Percentiles rank a stretch among this genome's conserved stretches.
These are phyloP conservation scores for Leptinotarsa lineolata DNA, from an alignment of 1,140 invertebrate genomes.

Conservation along the genomic window DNA sequence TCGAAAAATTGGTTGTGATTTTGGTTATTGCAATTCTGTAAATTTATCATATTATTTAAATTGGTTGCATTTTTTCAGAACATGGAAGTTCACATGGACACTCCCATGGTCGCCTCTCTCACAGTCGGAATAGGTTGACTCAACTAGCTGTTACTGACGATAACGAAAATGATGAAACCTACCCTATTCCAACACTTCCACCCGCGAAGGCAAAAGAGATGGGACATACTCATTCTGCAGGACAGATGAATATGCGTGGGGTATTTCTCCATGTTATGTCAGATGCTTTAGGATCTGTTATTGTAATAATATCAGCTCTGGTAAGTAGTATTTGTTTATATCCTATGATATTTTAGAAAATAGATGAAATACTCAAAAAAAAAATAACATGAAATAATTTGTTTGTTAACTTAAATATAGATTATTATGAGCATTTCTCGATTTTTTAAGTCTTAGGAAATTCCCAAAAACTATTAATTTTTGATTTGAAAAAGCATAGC, in stretches of 20 bases:
- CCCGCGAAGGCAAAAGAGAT: conserved; percentile 51
- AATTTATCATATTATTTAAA: conserved; percentile 13
- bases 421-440: too few species aligned
- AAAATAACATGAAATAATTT: too few species aligned
- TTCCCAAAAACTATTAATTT: too few species aligned
- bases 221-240: conserved; percentile 64
- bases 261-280: conserved; percentile 97
- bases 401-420: too few species aligned
- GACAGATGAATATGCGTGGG: conserved; percentile 95
- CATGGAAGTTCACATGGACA: conserved; percentile 76
- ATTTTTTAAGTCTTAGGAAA: too few species aligned
- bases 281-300: conserved; percentile 94
- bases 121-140: conserved; percentile 65
- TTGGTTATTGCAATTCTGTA: too few species aligned
- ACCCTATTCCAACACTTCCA: conserved; percentile 58
- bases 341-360: too few species aligned
- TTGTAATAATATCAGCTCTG: conserved; percentile 92
- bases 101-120: conserved; percentile 68
- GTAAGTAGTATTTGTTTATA: conserved; percentile 47
- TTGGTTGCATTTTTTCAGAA: conserved; percentile 60
- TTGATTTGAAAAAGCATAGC: too few species aligned
- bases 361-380: too few species aligned
- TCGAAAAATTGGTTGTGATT: too few species aligned
- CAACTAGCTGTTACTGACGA: conserved; percentile 73
- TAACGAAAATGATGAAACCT: conserved; percentile 80